Base-by-base conservation (phyloP, 2,113 vertebrate species). In the Platichthys flesus region DNA sequence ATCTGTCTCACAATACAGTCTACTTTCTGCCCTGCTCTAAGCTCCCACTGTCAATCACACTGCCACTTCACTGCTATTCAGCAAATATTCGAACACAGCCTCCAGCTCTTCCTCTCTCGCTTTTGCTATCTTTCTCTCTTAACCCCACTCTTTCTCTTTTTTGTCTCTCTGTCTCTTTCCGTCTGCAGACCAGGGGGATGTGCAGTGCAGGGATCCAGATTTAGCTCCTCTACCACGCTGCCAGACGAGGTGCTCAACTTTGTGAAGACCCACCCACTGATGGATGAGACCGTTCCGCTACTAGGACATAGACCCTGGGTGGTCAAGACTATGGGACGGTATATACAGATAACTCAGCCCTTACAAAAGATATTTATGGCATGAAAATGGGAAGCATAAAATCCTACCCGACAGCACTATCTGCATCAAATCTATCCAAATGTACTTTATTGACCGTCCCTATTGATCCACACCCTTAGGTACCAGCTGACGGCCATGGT, bases 211-310 rank as follows among this genome's bases (percentile, higher is more conserved):
- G 96, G 96, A 76, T 95, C 95, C 81, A 96, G 92, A 83, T 99
- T 97, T 91, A 98, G 97, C 62, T 94, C 97, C 42, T 99, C 98
- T 26, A 98, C 93, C 76, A 91, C 94, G 23, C 95, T 99, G 72
- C 97, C 98, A 0, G 97, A 99, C 2, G 98, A 99, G 89, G 97
- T 98, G 93, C 93, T 99, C 86, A 97, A 94, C 89, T 99, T 99
- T 6, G 95, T 99, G 78, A 99, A 99, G 93, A 98, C 97, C 0
- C 98, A 98, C 70, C 97, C 98, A 0, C 92, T 99, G 84, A 98
- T 99, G 98, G 97, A 99, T 0, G 97, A 98, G 87, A 95, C 97
- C 0, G 95, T 98, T 49, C 97, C 97, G 0, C 95, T 97, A 0
- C 88, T 99, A 76, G 96, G 97, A 49, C 95, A 96, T 0, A 88